Percentiles rank a stretch among this genome's conserved stretches.
phyloP scores from a whole-genome alignment of 1,140 invertebrate genomes.

The Sesamia nonagrioides region DNA sequence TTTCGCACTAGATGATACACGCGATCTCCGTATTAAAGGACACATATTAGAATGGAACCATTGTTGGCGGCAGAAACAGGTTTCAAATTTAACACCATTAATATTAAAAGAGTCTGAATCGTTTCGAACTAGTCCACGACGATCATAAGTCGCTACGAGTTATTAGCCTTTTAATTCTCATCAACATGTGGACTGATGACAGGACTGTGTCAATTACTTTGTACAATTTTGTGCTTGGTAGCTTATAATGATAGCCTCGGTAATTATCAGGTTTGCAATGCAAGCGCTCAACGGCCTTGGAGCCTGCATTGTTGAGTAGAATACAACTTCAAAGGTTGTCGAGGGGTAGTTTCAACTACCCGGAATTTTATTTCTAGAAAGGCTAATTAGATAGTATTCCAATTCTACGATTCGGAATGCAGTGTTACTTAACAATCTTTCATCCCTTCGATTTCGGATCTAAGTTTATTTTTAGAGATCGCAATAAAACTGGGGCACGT shows the following conservation, averaged over 20 bases:
- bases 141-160: not conserved
- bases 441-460: not conserved
- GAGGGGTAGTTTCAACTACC: not conserved
- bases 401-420: not conserved
- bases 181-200: not conserved
- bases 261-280: not conserved
- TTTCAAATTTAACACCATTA: constrained; percentile 27
- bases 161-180: not conserved
- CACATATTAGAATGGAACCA: constrained; percentile 3
- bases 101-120: constrained; percentile 4
- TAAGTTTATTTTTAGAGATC: constrained; percentile 4
- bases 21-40: constrained; percentile 33
- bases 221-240: not conserved
- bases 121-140: not conserved
- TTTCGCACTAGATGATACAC: constrained; percentile 37
- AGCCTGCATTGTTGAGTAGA: not conserved
- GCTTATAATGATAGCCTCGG: not conserved
- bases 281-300: not conserved
- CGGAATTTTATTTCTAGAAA: no score
- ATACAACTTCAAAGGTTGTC: not conserved
- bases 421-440: not conserved
- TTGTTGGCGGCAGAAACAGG: constrained; percentile 14
- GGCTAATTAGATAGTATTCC: not conserved
- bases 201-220: not conserved
- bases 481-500: not conserved